phyloP scores from a whole-genome alignment of 1,140 invertebrate species.

The Paramacrobiotus metropolitanus region DNA sequence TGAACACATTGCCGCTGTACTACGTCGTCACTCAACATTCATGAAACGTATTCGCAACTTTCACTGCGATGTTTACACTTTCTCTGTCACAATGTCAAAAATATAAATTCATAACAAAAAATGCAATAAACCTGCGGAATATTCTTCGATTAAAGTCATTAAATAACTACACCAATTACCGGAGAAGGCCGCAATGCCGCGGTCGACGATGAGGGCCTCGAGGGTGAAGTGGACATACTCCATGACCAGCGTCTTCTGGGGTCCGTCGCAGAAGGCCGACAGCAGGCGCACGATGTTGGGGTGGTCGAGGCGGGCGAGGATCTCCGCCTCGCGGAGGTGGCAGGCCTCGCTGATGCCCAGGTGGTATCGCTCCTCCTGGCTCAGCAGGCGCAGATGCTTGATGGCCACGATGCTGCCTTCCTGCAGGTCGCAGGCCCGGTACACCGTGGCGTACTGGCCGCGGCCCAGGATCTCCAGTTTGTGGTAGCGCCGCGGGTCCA shows the following conservation, averaged over 20 bases:
- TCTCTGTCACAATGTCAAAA: no score
- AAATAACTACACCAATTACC: no score
- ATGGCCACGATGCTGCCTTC: not conserved
- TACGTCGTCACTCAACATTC: no score
- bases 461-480: not conserved
- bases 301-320: not conserved
- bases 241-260: not conserved
- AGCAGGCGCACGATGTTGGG: not conserved
- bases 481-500: not conserved
- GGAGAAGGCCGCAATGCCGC: no score
- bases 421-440: not conserved
- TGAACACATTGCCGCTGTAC: no score
- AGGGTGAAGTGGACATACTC: not conserved
- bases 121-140: no score
- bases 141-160: no score
- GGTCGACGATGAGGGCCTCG: no score
- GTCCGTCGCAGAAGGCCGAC: not conserved
- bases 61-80: no score
- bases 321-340: not conserved
- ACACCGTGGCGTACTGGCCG: slow-evolving; percentile 2
- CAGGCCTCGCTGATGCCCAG: not conserved
- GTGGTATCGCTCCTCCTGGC: not conserved
- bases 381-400: not conserved
- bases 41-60: no score
- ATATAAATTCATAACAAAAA: no score